phyloP scores from a whole-genome alignment of 2,113 vertebrate species.

The Pipa parva region DNA sequence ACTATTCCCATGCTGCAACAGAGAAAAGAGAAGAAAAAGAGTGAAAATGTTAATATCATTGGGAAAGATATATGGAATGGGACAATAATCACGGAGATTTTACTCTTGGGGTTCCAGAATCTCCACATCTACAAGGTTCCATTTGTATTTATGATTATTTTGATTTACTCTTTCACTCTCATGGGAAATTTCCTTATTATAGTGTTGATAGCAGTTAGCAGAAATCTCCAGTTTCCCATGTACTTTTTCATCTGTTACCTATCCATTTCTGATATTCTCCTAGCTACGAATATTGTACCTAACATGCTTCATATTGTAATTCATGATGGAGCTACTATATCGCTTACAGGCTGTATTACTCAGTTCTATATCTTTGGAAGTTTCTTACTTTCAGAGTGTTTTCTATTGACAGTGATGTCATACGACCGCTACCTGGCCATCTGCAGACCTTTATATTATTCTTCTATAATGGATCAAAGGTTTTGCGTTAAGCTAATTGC shows the following conservation, averaged over 20 bases:
- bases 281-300: too few species aligned
- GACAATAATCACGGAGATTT: too few species aligned
- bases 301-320: neutral
- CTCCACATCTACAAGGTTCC: too few species aligned
- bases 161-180: neutral
- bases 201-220: neutral
- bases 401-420: too few species aligned
- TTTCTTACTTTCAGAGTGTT: neutral
- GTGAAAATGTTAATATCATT: too few species aligned
- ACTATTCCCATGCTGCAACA: too few species aligned
- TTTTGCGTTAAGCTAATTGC: neutral
- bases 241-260: neutral
- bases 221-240: too few species aligned
- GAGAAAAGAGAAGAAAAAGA: too few species aligned
- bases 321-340: neutral
- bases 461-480: neutral
- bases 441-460: neutral
- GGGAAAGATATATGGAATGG: too few species aligned
- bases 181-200: neutral
- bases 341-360: neutral
- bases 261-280: neutral
- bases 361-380: neutral
- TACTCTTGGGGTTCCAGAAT: too few species aligned
- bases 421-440: too few species aligned
- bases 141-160: too few species aligned